Evolutionary conservation across 2,797 vertebrate genomes (phyloP).

Genomic region (Phyllotis vaccarum): DNA sequence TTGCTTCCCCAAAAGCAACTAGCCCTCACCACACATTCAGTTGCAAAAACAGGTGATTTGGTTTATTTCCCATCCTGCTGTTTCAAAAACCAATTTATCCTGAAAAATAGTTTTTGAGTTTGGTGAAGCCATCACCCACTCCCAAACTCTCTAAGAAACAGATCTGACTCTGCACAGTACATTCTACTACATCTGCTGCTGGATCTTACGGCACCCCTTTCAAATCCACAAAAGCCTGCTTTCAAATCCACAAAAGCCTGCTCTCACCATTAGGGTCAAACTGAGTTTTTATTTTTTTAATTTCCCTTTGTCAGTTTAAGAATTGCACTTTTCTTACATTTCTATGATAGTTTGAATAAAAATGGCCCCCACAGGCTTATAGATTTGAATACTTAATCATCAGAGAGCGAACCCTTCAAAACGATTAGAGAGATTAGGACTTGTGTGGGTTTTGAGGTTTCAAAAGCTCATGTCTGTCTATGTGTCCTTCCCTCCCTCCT

Average conservation of each 20-base stretch:
- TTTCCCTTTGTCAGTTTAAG: not conserved
- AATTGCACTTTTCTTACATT: not conserved
- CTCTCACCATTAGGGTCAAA: too few species aligned
- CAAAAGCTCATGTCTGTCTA: not conserved
- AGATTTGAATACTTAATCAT: not conserved
- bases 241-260: too few species aligned
- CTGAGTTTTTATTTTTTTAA: too few species aligned
- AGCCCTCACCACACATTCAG: not conserved
- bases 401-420: not conserved
- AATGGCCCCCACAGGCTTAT: not conserved
- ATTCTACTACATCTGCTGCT: not conserved
- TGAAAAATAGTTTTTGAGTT: not conserved
- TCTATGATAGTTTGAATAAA: not conserved
- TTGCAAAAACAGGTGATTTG: not conserved
- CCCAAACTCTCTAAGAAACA: not conserved
- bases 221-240: too few species aligned
- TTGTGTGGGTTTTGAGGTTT: not conserved
- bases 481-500: not conserved
- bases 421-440: not conserved
- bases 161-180: not conserved
- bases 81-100: not conserved
- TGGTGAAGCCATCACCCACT: too few species aligned
- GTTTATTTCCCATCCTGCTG: too few species aligned
- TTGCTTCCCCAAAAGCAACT: not conserved
- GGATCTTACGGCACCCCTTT: not conserved